Base-by-base conservation (phyloP, 2,888 invertebrate genomes). In the Hedychridium roseum region DNA sequence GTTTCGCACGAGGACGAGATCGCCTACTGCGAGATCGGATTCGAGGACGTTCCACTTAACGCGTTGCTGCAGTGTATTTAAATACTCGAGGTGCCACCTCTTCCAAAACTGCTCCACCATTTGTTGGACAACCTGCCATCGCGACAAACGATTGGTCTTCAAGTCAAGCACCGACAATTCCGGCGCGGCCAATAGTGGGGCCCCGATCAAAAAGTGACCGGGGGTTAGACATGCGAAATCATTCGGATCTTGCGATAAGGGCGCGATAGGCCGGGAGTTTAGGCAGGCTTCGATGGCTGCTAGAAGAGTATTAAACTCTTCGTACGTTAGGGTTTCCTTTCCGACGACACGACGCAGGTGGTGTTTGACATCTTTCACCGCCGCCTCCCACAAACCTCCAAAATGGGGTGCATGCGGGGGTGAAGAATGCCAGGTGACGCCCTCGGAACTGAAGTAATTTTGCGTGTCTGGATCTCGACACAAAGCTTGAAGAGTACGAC, bases 341-440 rank as follows among this genome's bases (percentile, higher is more conserved):
- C 66, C 57, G 1, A 60, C 28, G 1, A 57, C 34, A 2, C 57
- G 40, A 9, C 48, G 47, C 4, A 62, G 11, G 37, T 64, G 65
- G 37, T 46, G 51, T 36, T 68, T 69, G 2, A 54, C 52, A 0
- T 53, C 52, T 37, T 65, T 62, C 2, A 67, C 58, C 2, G 55
- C 60, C 1, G 64, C 31, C 9, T 31, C 31, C 31, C 31, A 31
- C 14, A 12, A 14, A 3, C 31, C 31, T 3, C 14, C 31, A 31
- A 62, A 63, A 40, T 68, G 58, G 2, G 64, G 64, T n/a, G 58
- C 44, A 14, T 35, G 35, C 2, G 64, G 55, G 2, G 65, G 60
- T 23, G 54, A 64, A 38, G 67, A 71, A 15, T 62, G 43, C 63
- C 64, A 31, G 12, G 26, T 27, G 16, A 39, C 17, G 18, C 27